A percentile compares a stretch with the other conserved stretches of the same genome.
Conservation (phyloP, 2,797 vertebrate species). For the Basileuterus tristriatus region DNA sequence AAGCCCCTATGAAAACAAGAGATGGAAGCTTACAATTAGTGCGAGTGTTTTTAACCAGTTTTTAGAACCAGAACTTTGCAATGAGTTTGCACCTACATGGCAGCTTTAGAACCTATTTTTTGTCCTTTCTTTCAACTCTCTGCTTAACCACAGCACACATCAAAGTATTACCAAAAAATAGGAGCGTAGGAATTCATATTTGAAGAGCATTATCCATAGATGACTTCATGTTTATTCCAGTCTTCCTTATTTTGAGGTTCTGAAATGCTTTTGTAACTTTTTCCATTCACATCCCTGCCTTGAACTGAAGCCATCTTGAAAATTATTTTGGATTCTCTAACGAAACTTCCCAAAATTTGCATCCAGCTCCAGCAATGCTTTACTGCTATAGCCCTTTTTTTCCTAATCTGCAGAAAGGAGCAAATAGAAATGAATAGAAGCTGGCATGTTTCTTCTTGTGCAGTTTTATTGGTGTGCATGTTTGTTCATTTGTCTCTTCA, state of each 20-base stretch:
- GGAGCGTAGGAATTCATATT: background rate
- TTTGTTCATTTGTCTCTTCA: constrained; percentile 54
- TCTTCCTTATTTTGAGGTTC: constrained; percentile 40
- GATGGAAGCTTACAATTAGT: background rate
- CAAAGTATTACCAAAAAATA: background rate
- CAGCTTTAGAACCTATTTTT: background rate
- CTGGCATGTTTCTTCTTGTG: constrained; percentile 57
- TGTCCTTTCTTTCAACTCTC: constrained; percentile 35
- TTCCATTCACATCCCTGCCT: constrained; percentile 2
- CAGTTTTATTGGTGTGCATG: constrained; percentile 54
- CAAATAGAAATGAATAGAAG: constrained; percentile 46
- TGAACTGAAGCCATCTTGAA: background rate
- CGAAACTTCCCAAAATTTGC: background rate
- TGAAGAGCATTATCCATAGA: background rate
- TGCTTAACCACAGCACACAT: constrained; percentile 39
- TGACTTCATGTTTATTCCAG: constrained; percentile 40
- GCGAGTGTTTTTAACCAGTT: background rate
- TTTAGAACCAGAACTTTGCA: background rate
- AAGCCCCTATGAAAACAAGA: background rate
- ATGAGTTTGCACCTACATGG: background rate
- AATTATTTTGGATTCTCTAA: background rate
- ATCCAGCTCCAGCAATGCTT: background rate
- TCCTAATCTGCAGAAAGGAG: background rate
- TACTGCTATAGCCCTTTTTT: background rate
- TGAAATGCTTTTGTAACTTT: background rate